Conservation (phyloP, 92 coral and sea anemone species). For the Phymanthus crucifer region DNA sequence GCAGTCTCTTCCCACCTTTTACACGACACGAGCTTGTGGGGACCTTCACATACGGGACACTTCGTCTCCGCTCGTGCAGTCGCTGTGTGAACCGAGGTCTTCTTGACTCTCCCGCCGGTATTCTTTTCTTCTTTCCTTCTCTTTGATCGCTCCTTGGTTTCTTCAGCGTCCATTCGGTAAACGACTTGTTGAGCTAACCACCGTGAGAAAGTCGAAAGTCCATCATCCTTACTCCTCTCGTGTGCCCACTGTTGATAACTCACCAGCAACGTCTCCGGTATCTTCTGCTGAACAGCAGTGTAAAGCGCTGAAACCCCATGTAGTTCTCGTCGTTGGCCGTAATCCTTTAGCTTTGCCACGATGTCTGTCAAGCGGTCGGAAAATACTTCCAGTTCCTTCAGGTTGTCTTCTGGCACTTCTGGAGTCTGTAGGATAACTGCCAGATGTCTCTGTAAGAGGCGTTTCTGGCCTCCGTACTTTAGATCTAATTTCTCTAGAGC, state of each 20-base stretch:
- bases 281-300: constrained; percentile 33
- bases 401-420: constrained; percentile 33
- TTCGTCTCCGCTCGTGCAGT: neutral
- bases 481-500: constrained; percentile 52
- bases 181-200: constrained; percentile 45
- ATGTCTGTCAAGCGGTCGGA: constrained; percentile 44
- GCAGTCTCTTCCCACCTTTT: neutral
- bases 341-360: constrained; percentile 45
- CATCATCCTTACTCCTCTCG: constrained; percentile 15
- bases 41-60: constrained; percentile 5
- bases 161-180: constrained; percentile 29
- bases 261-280: constrained; percentile 30
- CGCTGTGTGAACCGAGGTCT: neutral
- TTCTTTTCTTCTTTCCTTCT: neutral
- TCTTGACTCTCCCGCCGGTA: neutral
- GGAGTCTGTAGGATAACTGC: constrained; percentile 34
- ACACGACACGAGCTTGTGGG: neutral
- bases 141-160: constrained; percentile 20
- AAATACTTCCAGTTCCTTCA: constrained; percentile 48
- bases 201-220: constrained; percentile 12
- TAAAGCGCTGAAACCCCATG: constrained; percentile 36
- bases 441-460: constrained; percentile 42
- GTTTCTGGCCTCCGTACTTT: constrained; percentile 48
- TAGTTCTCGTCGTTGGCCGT: constrained; percentile 31
- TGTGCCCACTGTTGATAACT: constrained; percentile 32